Percentiles rank a stretch among this genome's conserved stretches.
These are phyloP conservation scores for Crypturellus undulatus DNA, from an alignment of 2,113 vertebrate species.

Conservation along the genomic window DNA sequence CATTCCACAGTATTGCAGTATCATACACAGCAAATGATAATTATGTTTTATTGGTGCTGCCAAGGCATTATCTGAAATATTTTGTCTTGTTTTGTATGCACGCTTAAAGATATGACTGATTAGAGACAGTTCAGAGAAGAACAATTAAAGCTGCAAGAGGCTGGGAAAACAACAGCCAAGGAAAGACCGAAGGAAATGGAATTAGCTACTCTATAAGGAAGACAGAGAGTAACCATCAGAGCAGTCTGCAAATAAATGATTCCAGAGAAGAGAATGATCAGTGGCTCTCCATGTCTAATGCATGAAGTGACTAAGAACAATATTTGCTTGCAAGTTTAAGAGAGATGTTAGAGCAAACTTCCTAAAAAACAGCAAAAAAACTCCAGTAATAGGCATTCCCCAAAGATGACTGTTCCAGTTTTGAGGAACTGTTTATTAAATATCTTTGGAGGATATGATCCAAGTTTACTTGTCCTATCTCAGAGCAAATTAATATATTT, in stretches of 20 bases:
- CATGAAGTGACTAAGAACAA: background rate
- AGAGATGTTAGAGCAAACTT: background rate
- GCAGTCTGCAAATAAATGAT: background rate
- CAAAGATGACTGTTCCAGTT: background rate
- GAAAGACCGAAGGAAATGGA: background rate
- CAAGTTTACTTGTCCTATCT: background rate
- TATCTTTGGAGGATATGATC: background rate
- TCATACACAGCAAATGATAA: background rate
- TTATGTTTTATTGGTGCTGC: background rate
- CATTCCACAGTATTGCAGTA: background rate
- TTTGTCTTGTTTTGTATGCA: background rate
- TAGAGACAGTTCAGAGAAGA: background rate
- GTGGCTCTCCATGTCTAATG: background rate
- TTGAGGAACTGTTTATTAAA: background rate
- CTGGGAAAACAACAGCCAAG: background rate
- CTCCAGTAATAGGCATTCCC: background rate
- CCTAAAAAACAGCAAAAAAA: background rate
- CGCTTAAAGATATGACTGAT: background rate
- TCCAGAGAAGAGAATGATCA: background rate
- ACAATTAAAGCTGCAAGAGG: background rate
- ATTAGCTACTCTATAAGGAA: background rate
- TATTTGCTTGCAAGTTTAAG: background rate
- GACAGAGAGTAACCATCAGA: background rate
- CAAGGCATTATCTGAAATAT: background rate
- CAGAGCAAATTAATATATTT: background rate